Evolutionary conservation across 2,113 vertebrate species (phyloP).

Genomic region (Neomonachus schauinslandi): DNA sequence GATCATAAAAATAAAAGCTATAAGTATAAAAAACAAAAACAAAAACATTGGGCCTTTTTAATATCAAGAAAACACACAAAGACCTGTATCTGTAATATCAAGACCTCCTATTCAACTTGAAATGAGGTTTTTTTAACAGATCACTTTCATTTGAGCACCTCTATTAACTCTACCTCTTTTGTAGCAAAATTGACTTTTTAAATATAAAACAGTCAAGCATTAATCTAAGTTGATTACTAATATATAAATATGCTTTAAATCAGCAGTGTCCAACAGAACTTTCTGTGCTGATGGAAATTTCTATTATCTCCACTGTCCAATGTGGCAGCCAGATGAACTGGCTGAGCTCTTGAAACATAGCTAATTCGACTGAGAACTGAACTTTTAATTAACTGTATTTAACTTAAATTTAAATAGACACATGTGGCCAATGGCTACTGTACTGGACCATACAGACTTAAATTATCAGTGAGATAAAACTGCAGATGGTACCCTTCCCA

Average conservation of each 20-base stretch:
- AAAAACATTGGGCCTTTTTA: neutral
- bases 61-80: neutral
- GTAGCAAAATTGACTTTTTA: neutral
- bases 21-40: neutral
- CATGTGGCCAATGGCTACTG: no score
- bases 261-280: neutral
- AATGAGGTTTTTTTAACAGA: neutral
- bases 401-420: neutral
- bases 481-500: neutral
- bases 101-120: neutral
- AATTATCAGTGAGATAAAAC: neutral
- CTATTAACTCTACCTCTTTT: neutral
- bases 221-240: neutral
- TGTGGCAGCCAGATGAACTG: neutral
- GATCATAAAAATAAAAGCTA: slow-evolving; percentile 12
- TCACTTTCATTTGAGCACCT: neutral
- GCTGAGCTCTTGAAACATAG: neutral
- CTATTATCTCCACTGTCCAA: neutral
- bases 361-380: neutral
- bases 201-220: neutral
- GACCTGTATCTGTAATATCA: neutral
- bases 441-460: neutral
- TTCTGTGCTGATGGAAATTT: neutral
- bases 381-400: neutral
- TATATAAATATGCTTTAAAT: neutral